Evolutionary conservation across 2,888 invertebrate genomes (phyloP).

Genomic region (Caenorhabditis sp.): DNA sequence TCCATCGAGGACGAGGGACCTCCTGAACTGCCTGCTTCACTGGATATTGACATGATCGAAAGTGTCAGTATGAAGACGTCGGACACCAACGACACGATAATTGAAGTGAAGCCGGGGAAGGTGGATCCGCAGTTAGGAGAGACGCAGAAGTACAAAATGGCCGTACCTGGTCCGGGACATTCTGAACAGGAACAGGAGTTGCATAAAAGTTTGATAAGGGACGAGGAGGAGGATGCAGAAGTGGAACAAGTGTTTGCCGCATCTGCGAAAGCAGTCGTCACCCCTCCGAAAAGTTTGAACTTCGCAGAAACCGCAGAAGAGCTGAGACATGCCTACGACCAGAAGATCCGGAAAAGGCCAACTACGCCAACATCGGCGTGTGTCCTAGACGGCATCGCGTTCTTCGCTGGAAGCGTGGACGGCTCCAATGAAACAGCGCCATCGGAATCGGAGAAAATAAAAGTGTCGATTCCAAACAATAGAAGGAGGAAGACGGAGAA

Average conservation of each 20-base stretch:
- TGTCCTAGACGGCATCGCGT: conserved; percentile 68
- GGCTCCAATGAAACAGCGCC: conserved; percentile 33
- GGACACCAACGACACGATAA: conserved; percentile 80
- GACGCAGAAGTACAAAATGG: conserved; percentile 82
- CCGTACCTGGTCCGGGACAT: conserved; percentile 80
- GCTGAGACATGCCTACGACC: conserved; percentile 74
- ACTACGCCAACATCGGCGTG: conserved; percentile 77
- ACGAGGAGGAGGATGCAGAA: conserved; percentile 70
- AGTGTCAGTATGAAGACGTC: conserved; percentile 70
- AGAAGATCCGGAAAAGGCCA: conserved; percentile 75
- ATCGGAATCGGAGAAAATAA: conserved; percentile 65
- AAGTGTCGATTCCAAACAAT: conserved; percentile 71
- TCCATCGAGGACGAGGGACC: conserved; percentile 78
- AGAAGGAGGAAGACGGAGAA: conserved; percentile 56
- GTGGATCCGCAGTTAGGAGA: conserved; percentile 79
- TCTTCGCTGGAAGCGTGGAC: conserved; percentile 57
- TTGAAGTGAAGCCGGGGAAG: conserved; percentile 74
- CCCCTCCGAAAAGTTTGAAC: conserved; percentile 54
- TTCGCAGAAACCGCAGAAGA: conserved; percentile 62
- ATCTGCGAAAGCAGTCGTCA: conserved; percentile 32
- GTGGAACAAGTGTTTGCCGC: conserved; percentile 56
- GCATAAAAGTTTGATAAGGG: conserved; percentile 78
- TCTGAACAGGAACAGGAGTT: conserved; percentile 81
- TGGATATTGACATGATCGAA: conserved; percentile 76
- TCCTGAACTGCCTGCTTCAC: conserved; percentile 75